These are phyloP conservation scores for Pterobdella sp. DNA, from an alignment of 2,888 invertebrate genomes.

Conservation along the genomic window DNA sequence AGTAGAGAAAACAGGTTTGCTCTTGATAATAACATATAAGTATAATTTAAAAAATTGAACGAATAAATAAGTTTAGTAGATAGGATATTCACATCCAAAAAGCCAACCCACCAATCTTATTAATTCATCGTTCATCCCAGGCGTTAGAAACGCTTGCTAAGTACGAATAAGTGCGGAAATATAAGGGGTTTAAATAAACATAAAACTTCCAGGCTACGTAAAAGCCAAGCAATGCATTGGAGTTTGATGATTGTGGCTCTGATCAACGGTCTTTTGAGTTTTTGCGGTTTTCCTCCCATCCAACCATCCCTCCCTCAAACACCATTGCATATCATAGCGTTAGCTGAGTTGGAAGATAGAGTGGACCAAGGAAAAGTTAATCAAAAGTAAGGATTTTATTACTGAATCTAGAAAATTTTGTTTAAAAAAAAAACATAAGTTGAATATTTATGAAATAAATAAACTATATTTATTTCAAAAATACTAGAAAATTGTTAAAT, in stretches of 20 bases:
- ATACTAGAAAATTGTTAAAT: neutral
- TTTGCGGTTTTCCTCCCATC: slow-evolving; percentile 58
- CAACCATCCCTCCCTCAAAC: slow-evolving; percentile 60
- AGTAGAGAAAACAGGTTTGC: slow-evolving; percentile 58
- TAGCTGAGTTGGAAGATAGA: slow-evolving; percentile 60
- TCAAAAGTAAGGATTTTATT: slow-evolving; percentile 56
- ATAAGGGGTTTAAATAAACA: no score
- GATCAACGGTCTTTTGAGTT: slow-evolving; percentile 56
- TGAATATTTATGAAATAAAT: neutral
- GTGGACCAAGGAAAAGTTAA: slow-evolving; percentile 59
- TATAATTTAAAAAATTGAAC: no score
- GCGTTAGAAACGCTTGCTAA: no score
- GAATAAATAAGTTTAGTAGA: no score
- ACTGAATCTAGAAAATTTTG: neutral
- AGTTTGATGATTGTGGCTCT: slow-evolving; percentile 58
- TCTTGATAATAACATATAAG: no score
- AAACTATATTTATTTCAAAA: neutral
- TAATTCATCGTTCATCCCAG: no score
- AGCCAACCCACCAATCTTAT: no score
- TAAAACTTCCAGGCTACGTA: slow-evolving; percentile 53
- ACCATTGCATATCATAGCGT: slow-evolving; percentile 57
- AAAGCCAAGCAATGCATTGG: slow-evolving; percentile 58
- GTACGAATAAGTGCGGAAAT: no score
- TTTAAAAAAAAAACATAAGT: neutral
- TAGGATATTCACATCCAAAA: no score